These are phyloP conservation scores for Cygnus buccinator DNA, from an alignment of 2,113 vertebrate species.

Conservation along the genomic window DNA sequence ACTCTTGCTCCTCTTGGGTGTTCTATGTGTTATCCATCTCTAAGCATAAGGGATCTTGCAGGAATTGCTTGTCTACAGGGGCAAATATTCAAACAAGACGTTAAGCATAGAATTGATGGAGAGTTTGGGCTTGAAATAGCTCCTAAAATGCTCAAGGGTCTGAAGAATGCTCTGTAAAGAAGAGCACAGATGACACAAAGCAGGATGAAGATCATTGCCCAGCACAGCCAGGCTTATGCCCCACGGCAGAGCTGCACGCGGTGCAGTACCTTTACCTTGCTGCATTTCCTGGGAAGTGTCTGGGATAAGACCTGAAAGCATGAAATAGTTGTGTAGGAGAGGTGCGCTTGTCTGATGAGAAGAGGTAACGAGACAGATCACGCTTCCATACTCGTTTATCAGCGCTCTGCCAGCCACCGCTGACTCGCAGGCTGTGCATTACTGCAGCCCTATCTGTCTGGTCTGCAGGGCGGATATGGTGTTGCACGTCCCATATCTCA, in stretches of 20 bases:
- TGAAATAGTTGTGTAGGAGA: neutral
- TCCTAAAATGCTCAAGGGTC: fast-evolving
- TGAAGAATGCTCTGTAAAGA: fast-evolving
- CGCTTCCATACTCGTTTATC: neutral
- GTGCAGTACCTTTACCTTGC: neutral
- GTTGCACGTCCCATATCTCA: fast-evolving
- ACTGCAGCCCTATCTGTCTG: neutral
- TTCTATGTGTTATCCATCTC: neutral
- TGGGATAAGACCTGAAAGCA: neutral
- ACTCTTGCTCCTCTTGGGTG: neutral
- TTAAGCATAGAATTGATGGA: neutral
- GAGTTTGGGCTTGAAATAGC: neutral
- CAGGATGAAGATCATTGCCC: neutral
- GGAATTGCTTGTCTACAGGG: neutral
- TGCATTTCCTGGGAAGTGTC: neutral
- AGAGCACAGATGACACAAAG: neutral
- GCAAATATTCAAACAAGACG: neutral
- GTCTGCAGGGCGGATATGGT: neutral
- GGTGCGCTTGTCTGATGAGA: neutral
- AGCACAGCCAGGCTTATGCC: no score
- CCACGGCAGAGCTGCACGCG: neutral
- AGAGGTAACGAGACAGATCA: neutral
- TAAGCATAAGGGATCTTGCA: neutral
- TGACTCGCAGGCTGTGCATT: fast-evolving
- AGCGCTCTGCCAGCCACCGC: neutral